Base-by-base conservation (phyloP, 2,113 vertebrate species). In the Bucco capensis region DNA sequence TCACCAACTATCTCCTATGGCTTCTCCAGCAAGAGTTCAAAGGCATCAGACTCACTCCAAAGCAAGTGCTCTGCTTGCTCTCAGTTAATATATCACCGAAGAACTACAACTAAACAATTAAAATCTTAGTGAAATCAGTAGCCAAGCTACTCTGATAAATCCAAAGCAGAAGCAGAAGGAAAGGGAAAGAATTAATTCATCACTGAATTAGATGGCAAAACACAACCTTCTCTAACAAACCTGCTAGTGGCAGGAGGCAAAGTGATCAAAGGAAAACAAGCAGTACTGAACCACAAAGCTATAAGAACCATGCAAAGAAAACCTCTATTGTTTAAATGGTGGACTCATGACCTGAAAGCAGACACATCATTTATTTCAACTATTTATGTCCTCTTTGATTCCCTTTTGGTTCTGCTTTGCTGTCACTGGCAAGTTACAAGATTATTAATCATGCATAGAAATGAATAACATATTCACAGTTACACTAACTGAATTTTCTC, bases 291-390 rank as follows among this genome's bases (percentile, higher is more conserved):
- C 8, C 56, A 70, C 31, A 64, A 69, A 75, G 74, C 58, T 4
- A 57, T 8, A 70, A 92, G 77, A 71, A 88, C 0, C 1, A 67
- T 30, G 24, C 57, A 54, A 72, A 85, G 69, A 67, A 76, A 84
- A 17, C 28, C 46, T 54, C 35, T 71, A 40, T 22, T 64, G 47
- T 77, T 91, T 76, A 93, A 92, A 88, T 38, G 54, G 92, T 58
- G 35, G 53, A 93, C 77, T 62, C 31, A 54, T 7, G 14, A 78
- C 47, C 77, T 87, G 71, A 76, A 73, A 91, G 69, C 23, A 90
- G 78, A 96, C 76, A 74, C 47, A 92, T 92, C 95, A 91, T 82
- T 96, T 93, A 93, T 93, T 94, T 86, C 78, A 85, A 83, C 51
- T 92, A 65, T 89, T 94, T 92, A 92, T 82, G 66, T 74, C 62